Conservation (phyloP, 1,140 invertebrate species). For the Aporrectodea caliginosa region DNA sequence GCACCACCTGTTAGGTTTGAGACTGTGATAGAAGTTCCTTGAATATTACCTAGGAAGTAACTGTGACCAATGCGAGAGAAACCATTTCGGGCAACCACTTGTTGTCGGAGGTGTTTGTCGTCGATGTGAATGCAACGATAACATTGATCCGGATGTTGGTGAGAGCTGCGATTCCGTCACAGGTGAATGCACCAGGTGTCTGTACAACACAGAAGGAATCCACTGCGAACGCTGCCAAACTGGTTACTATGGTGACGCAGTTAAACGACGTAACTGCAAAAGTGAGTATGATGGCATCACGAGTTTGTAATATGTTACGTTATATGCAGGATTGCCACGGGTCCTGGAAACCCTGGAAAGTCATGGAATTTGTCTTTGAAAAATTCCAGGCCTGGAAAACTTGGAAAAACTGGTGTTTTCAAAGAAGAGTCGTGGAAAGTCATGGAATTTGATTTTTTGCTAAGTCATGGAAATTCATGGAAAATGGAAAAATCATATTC, state of each 20-base stretch:
- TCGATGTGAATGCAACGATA: slow-evolving; percentile 30
- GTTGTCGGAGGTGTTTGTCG: slow-evolving; percentile 51
- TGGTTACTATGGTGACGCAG: slow-evolving; percentile 83
- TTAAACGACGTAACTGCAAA: slow-evolving; percentile 60
- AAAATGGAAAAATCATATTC: too few species aligned
- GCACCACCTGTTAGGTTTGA: too few species aligned
- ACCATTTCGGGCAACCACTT: slow-evolving; percentile 89
- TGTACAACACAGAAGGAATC: slow-evolving; percentile 86
- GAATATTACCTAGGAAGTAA: slow-evolving; percentile 42
- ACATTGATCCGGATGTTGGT: slow-evolving; percentile 68
- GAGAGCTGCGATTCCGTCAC: slow-evolving; percentile 17
- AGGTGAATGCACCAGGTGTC: slow-evolving; percentile 60
- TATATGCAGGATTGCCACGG: too few species aligned
- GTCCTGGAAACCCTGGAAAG: too few species aligned
- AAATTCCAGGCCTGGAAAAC: too few species aligned
- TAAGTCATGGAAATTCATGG: too few species aligned
- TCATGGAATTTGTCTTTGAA: too few species aligned
- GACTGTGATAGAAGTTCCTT: too few species aligned
- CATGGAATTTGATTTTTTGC: too few species aligned
- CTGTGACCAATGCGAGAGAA: slow-evolving; percentile 93
- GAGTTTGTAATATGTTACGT: too few species aligned
- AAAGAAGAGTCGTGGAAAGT: too few species aligned
- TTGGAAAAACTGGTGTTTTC: too few species aligned
- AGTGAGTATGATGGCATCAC: slow-evolving; percentile 20
- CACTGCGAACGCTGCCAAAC: slow-evolving; percentile 85